These are phyloP conservation scores for Cheirogaleus medius DNA, from an alignment of 2,113 vertebrate species.

Conservation along the genomic window DNA sequence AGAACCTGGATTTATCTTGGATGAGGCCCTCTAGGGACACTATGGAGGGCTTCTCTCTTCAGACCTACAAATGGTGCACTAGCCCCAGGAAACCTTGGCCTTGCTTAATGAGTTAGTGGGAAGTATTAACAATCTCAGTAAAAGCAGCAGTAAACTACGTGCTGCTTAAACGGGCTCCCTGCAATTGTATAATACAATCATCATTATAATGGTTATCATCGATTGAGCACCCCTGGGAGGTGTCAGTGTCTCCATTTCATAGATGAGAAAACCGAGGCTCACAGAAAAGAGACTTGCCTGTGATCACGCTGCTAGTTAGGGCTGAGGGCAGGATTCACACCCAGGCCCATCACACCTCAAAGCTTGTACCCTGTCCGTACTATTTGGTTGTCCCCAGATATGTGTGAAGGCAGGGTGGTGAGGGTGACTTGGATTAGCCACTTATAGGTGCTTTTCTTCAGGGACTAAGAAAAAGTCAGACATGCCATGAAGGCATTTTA, in stretches of 20 bases:
- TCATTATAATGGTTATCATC: not conserved
- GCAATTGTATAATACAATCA: not conserved
- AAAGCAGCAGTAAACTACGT: not conserved
- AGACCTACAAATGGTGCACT: not conserved
- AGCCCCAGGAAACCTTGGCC: not conserved
- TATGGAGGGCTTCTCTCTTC: not conserved
- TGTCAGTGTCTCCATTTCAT: not conserved
- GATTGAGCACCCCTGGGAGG: not conserved
- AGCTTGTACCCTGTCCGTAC: not conserved
- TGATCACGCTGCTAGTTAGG: not conserved
- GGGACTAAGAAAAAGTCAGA: not conserved
- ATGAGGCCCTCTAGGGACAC: not conserved
- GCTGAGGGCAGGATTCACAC: not conserved
- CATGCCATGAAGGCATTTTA: not conserved
- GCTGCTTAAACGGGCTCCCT: not conserved
- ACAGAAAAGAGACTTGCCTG: not conserved
- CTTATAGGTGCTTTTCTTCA: not conserved
- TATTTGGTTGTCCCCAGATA: not conserved
- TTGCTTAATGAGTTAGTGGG: constrained; percentile 15
- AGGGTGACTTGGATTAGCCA: not conserved
- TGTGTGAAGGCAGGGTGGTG: not conserved
- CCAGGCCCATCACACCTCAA: not conserved
- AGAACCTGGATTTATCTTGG: constrained; percentile 68
- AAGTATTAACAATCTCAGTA: not conserved
- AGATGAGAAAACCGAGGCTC: not conserved